Percentiles rank a stretch among this genome's conserved stretches.
These are phyloP conservation scores for Drosophila formosana DNA, from an alignment of 2,888 invertebrate genomes.

Conservation along the genomic window DNA sequence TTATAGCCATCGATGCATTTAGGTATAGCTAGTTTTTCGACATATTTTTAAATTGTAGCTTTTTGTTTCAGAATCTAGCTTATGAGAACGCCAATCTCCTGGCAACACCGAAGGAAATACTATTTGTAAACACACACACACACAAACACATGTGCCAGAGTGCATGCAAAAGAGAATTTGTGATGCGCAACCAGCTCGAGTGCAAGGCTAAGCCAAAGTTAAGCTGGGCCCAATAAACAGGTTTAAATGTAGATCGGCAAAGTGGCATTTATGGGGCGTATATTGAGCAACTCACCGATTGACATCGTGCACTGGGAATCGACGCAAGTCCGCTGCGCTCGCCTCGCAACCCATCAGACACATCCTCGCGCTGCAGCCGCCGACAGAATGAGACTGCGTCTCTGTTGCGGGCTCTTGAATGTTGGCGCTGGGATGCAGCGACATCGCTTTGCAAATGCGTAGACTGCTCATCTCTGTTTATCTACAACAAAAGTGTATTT, in stretches of 20 bases:
- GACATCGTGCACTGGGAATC: conserved; percentile 77
- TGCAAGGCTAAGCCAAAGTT: conserved; percentile 20
- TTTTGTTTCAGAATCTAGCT: no score
- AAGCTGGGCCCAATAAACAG: conserved; percentile 36
- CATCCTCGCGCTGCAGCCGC: conserved; percentile 40
- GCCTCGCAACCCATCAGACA: conserved; percentile 76
- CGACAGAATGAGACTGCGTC: no score
- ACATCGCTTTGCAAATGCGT: conserved; percentile 64
- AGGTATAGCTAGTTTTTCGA: no score
- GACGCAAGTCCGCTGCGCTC: conserved; percentile 70
- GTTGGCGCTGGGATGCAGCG: conserved; percentile 56
- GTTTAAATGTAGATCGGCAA: conserved; percentile 48
- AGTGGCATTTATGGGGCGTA: conserved; percentile 4
- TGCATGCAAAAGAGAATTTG: conserved; percentile 44
- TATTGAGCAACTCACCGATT: conserved; percentile 67
- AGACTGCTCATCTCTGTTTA: conserved; percentile 52
- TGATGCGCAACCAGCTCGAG: conserved; percentile 60
- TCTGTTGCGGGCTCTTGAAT: neutral
- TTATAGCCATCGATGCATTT: no score
- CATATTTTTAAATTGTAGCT: no score
- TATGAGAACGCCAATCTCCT: no score
- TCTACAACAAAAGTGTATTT: conserved; percentile 3
- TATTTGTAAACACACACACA: conserved; percentile 3
- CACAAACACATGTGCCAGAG: neutral
- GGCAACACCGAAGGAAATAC: neutral